These are phyloP conservation scores for Malacosoma neustria DNA, from an alignment of 2,888 invertebrate species.

Conservation along the genomic window DNA sequence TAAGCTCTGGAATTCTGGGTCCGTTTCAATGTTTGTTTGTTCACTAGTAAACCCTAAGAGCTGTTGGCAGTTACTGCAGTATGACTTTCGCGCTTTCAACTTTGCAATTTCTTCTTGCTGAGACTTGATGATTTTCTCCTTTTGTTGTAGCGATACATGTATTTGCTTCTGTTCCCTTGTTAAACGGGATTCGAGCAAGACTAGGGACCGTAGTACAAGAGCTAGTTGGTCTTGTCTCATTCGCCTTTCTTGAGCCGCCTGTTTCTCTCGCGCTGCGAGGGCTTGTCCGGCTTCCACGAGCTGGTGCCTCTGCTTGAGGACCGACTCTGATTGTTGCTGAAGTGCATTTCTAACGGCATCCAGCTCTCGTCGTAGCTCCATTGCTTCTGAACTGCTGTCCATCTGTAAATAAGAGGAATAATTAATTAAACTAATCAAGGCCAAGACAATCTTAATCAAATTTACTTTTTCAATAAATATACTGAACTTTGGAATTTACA, in stretches of 20 bases:
- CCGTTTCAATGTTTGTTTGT: constrained; percentile 70
- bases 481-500: too few relatives aligned
- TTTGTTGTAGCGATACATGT: constrained; percentile 78
- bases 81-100: constrained; percentile 70
- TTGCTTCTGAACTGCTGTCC: constrained; percentile 77
- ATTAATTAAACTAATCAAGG: constrained; percentile 1
- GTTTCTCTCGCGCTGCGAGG: constrained; percentile 75
- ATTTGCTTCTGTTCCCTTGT: constrained; percentile 84
- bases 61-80: constrained; percentile 68
- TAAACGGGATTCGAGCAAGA: constrained; percentile 82
- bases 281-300: constrained; percentile 78
- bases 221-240: constrained; percentile 82
- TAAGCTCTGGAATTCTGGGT: constrained; percentile 68
- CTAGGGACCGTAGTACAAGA: constrained; percentile 79
- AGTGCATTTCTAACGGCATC: constrained; percentile 80
- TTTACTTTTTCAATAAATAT: too few relatives aligned
- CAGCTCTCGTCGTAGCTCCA: constrained; percentile 76
- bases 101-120: constrained; percentile 81
- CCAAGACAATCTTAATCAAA: too few relatives aligned
- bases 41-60: constrained; percentile 67
- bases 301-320: constrained; percentile 79
- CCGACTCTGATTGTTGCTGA: constrained; percentile 77
- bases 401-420: constrained; percentile 72
- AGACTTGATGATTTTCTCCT: constrained; percentile 81
- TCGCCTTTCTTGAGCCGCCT: constrained; percentile 75